Conservation (phyloP, 35 echinoderm and acorn worm genomes). For the Ophioderma brevispina region DNA sequence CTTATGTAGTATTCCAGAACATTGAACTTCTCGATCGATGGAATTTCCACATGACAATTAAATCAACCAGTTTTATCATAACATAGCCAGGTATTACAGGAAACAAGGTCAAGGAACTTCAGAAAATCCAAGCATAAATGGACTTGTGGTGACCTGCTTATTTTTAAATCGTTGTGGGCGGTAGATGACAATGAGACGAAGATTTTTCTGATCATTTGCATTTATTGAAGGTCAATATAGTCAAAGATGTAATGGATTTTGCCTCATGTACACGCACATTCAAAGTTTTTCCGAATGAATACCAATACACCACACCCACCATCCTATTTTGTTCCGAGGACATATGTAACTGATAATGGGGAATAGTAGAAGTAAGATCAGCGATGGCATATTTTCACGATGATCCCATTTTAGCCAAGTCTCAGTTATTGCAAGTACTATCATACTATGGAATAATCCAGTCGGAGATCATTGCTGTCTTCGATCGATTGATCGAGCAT, state of each 20-base stretch:
- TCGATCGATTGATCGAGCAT: slow-evolving; percentile 67
- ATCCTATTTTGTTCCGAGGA: slow-evolving; percentile 30
- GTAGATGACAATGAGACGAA: slow-evolving; percentile 2
- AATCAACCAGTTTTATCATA: slow-evolving; percentile 37
- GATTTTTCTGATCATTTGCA: background rate
- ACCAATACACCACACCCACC: slow-evolving; percentile 51
- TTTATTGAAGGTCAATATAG: background rate
- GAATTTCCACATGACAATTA: slow-evolving; percentile 58
- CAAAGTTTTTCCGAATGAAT: slow-evolving; percentile 30
- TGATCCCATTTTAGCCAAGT: slow-evolving; percentile 69
- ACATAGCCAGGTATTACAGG: background rate
- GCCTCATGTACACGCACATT: slow-evolving; percentile 9
- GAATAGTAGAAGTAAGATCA: slow-evolving; percentile 53
- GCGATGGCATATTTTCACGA: slow-evolving; percentile 56
- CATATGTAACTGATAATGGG: slow-evolving; percentile 44
- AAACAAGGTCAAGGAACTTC: slow-evolving; percentile 11
- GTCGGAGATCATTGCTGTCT: slow-evolving; percentile 47
- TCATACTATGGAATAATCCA: slow-evolving; percentile 43
- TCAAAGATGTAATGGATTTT: no score
- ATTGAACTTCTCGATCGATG: slow-evolving; percentile 15
- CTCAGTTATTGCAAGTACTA: slow-evolving; percentile 69
- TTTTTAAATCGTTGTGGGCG: background rate
- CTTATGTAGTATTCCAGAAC: slow-evolving; percentile 23
- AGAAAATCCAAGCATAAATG: slow-evolving; percentile 30
- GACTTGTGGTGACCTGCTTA: background rate